Base-by-base conservation (phyloP, 1,140 invertebrate genomes). In the Alviniconcha marisindica region DNA sequence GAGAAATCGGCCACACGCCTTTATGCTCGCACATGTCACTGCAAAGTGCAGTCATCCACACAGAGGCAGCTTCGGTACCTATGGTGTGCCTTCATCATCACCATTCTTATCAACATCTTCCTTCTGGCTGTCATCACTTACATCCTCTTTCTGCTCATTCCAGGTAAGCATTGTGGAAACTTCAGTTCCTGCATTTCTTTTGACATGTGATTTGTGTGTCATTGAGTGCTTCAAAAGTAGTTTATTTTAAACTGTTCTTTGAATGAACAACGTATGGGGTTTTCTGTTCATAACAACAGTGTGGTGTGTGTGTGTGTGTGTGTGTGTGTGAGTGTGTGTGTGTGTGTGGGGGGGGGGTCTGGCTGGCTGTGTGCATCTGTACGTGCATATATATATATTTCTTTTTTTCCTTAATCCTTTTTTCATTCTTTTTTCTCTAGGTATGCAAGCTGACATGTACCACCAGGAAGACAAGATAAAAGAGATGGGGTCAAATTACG, bases 11-110 rank as follows among this genome's bases (percentile, higher is more conserved):
- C 73, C 10, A 76, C 73, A 7, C 73, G 73, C 14, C 31, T 76
- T 2, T 76, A 76, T 40, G 73, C 73, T 76, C 73, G 51, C n/a
- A 76, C 73, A 24, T 76, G 73, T 33, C 73, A 76, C 42, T 76
- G 73, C 44, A 76, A 76, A 51, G 15, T 14, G 1, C 73, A 76
- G 73, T 33, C 66, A 40, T 31, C 73, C 1, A 31, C 73, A 51
- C 73, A 76, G 1, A 48, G n/a, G 12, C 73, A 76, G 73, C 73
- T 76, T 14, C 73, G 73, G n/a, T 76, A 76, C 73, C 42, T 76
- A n/a, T 76, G 73, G 73, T 76, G 73, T 51, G 42, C 73, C 14
- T 54, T 48, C n/a, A 31, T 76, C 73, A 24, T 51, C 15, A 24
- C 51, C 33, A 51, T 76, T 24, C 21, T 76, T 42, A 48, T 76